These are phyloP conservation scores for Taeniopygia guttata DNA, from an alignment of 2,797 vertebrate species.

Conservation along the genomic window DNA sequence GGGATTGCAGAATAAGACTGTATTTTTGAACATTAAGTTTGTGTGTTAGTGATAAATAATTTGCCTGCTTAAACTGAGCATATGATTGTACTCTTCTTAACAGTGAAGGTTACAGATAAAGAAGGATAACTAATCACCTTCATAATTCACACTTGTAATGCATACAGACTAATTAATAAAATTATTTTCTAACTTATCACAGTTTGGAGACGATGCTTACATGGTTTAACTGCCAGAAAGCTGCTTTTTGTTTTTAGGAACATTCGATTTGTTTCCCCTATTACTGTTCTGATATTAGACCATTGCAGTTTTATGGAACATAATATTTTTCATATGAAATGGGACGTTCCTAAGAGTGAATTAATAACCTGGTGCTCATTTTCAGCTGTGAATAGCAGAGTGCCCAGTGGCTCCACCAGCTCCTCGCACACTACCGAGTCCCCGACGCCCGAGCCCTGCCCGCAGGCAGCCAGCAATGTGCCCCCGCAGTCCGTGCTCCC, in stretches of 20 bases:
- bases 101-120: not conserved
- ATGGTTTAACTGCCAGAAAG: not conserved
- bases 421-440: slow-evolving; percentile 84
- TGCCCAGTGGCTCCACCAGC: slow-evolving; percentile 78
- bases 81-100: not conserved
- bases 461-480: slow-evolving; percentile 81
- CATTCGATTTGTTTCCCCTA: not conserved
- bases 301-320: not conserved
- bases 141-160: not conserved
- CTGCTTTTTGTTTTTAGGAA: not conserved
- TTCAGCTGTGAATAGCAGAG: slow-evolving; percentile 94
- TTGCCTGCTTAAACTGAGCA: not conserved
- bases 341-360: not conserved
- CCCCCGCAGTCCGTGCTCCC: slow-evolving; percentile 88
- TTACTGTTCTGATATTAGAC: not conserved
- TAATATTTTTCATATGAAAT: not conserved
- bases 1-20: not conserved
- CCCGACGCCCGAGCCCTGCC: slow-evolving; percentile 84
- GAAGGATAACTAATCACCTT: not conserved
- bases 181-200: not conserved
- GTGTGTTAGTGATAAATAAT: not conserved
- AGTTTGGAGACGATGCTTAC: not conserved
- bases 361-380: slow-evolving; percentile 59
- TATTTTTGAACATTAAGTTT: not conserved
- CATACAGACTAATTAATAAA: not conserved